Conservation (phyloP, 2,113 vertebrate genomes). For the Oophaga pumilio region DNA sequence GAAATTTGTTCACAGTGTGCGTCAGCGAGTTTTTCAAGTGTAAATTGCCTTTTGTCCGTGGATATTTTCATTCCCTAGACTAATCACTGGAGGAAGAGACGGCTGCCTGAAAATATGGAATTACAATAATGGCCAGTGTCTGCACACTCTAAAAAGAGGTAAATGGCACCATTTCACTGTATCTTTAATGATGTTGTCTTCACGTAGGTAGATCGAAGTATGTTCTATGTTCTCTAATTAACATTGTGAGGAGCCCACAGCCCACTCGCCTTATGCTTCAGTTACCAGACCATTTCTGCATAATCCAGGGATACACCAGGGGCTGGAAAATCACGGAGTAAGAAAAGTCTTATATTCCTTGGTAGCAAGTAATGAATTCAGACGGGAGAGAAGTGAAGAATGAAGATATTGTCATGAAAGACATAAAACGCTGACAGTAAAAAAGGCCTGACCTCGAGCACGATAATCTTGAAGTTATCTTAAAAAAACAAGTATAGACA, state of each 20-base stretch:
- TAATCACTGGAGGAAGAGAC: constrained; percentile 75
- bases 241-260: not conserved
- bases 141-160: constrained; percentile 71
- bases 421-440: not conserved
- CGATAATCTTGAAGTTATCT: too few relatives aligned
- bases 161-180: constrained; percentile 10
- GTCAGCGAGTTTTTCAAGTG: not conserved
- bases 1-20: not conserved
- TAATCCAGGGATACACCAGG: not conserved
- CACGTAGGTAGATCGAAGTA: not conserved
- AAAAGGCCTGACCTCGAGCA: too few relatives aligned
- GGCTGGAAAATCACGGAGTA: not conserved
- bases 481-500: too few relatives aligned
- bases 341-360: not conserved
- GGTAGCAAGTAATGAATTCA: constrained; percentile 6
- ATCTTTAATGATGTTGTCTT: not conserved
- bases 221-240: not conserved
- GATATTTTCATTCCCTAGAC: constrained; percentile 59
- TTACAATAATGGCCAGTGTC: constrained; percentile 70
- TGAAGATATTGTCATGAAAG: not conserved
- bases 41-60: not conserved
- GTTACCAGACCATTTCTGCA: not conserved
- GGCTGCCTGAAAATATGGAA: constrained; percentile 74
- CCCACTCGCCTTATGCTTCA: not conserved
- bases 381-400: not conserved